These are phyloP conservation scores for Spea bombifrons DNA, from an alignment of 2,113 vertebrate genomes.

Conservation along the genomic window DNA sequence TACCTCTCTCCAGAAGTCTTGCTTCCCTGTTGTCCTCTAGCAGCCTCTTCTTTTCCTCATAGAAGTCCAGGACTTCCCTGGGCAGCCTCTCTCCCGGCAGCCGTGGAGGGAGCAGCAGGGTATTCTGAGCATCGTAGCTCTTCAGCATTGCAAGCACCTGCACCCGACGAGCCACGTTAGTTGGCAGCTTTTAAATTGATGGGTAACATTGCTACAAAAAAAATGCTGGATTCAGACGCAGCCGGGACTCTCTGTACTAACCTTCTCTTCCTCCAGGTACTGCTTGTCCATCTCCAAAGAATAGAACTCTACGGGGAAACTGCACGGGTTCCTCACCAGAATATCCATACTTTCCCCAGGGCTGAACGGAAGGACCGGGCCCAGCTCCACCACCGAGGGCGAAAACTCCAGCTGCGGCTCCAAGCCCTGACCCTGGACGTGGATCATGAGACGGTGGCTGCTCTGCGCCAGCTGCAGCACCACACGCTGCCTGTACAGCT, in stretches of 20 bases:
- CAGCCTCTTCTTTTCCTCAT: conserved; percentile 59
- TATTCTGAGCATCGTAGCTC: conserved; percentile 68
- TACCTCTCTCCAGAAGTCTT: conserved; percentile 47
- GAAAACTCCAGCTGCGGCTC: conserved; percentile 77
- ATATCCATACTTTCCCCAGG: conserved; percentile 63
- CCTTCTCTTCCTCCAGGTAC: conserved; percentile 81
- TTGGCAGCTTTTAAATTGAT: too few species aligned
- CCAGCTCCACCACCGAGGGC: conserved; percentile 66
- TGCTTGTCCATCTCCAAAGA: conserved; percentile 83
- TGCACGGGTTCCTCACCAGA: conserved; percentile 76
- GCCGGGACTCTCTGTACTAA: conserved; percentile 52
- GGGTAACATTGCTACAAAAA: not conserved
- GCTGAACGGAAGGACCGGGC: conserved; percentile 67
- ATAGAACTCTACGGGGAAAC: conserved; percentile 87
- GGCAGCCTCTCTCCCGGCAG: conserved; percentile 74
- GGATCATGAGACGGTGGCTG: conserved; percentile 61
- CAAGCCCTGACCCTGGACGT: conserved; percentile 69
- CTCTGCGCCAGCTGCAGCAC: conserved; percentile 69
- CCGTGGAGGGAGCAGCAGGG: conserved; percentile 76
- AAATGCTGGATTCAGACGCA: not conserved
- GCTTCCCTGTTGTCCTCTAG: conserved; percentile 41
- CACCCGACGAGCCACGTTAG: not conserved
- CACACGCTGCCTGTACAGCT: conserved; percentile 68
- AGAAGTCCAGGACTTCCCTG: conserved; percentile 74
- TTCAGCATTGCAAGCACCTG: conserved; percentile 75